phyloP scores from a whole-genome alignment of 2,797 vertebrate genomes.

The Morelia viridis region DNA sequence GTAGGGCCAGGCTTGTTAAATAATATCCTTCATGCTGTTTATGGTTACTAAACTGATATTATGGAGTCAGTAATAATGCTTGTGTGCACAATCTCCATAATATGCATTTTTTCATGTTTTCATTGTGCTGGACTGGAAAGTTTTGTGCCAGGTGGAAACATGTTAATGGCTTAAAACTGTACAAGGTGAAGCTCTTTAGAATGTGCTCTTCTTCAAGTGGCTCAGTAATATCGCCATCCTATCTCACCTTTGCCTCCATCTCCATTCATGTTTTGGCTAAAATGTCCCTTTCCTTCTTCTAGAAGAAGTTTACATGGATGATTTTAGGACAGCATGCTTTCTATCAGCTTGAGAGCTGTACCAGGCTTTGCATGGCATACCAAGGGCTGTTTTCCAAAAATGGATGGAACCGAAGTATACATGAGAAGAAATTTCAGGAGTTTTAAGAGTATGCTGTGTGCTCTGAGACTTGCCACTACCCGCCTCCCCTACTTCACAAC shows the following conservation, averaged over 20 bases:
- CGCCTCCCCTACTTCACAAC: no score
- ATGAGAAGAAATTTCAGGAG: no score
- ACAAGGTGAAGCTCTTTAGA: not conserved
- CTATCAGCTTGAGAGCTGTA: no score
- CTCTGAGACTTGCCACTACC: no score
- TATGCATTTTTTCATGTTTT: not conserved
- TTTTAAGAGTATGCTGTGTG: no score
- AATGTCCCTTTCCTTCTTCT: not conserved
- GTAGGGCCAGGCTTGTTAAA: conserved; percentile 5
- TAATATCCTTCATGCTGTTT: conserved; percentile 13
- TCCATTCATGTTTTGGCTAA: not conserved
- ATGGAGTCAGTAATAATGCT: not conserved
- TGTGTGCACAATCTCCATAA: not conserved
- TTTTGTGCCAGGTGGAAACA: not conserved
- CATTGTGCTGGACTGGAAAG: not conserved
- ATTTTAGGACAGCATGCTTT: no score
- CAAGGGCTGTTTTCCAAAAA: no score
- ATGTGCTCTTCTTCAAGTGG: not conserved
- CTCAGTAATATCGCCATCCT: not conserved
- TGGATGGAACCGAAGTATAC: no score
- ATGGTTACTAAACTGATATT: not conserved
- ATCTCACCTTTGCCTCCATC: not conserved
- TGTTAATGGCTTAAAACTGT: not conserved
- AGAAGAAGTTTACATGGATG: no score
- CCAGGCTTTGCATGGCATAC: no score